Conservation (phyloP, 2,797 vertebrate genomes). For the Borostomias antarcticus region DNA sequence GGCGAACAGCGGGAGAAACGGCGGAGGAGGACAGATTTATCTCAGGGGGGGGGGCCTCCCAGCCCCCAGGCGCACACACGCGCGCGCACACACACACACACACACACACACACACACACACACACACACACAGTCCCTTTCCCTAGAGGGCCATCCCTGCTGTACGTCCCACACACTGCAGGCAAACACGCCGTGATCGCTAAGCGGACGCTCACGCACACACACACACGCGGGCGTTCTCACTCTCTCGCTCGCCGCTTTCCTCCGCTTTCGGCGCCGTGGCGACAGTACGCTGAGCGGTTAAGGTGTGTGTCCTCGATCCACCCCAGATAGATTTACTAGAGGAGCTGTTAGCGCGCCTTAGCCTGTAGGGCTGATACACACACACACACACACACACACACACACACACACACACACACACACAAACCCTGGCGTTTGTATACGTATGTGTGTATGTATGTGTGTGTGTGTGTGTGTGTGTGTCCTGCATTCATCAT, state of each 20-base stretch:
- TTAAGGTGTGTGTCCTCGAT: conserved; percentile 45
- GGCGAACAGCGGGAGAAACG: too few relatives aligned
- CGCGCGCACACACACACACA: neutral
- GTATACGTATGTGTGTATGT: too few relatives aligned
- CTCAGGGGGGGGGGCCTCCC: too few relatives aligned
- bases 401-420: conserved; percentile 11
- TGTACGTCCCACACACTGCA: too few relatives aligned
- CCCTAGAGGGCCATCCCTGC: too few relatives aligned
- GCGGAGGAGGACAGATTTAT: too few relatives aligned
- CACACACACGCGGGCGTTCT: neutral
- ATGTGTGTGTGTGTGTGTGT: too few relatives aligned
- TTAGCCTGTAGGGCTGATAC: too few relatives aligned
- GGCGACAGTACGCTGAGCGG: neutral
- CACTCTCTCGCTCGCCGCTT: neutral
- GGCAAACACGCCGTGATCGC: too few relatives aligned
- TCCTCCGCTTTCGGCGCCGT: neutral
- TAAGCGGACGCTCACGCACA: too few relatives aligned
- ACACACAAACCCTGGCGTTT: neutral
- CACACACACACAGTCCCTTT: conserved; percentile 1
- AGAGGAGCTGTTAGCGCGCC: conserved; percentile 48
- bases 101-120: neutral
- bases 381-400: conserved; percentile 11
- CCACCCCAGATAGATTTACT: conserved; percentile 49
- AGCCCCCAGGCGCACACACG: conserved; percentile 34
- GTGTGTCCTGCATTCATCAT: too few relatives aligned